These are phyloP conservation scores for Aspidoscelis tigris DNA, from an alignment of 2,113 vertebrate genomes.

Conservation along the genomic window DNA sequence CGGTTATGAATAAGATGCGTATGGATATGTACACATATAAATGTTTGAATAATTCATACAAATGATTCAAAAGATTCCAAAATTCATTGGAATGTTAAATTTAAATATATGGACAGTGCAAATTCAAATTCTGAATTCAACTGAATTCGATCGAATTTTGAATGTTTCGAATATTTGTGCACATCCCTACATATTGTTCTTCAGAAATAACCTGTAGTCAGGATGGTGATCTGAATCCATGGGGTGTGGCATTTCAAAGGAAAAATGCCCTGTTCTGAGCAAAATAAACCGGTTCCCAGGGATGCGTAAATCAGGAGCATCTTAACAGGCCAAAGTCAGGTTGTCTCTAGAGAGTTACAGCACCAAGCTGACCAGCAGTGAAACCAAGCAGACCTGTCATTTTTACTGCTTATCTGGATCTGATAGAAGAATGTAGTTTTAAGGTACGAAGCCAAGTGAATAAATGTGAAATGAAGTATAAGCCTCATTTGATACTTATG, in stretches of 20 bases:
- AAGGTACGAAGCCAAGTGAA: constrained; percentile 46
- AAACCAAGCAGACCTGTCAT: constrained; percentile 30
- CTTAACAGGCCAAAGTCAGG: constrained; percentile 12
- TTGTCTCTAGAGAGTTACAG: background rate
- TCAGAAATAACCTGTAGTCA: background rate
- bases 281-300: background rate
- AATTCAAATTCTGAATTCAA: too few species aligned
- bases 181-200: background rate
- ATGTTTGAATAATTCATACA: too few species aligned
- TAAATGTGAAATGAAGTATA: constrained; percentile 36
- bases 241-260: constrained; percentile 14
- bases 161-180: background rate
- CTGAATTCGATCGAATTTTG: too few species aligned
- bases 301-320: constrained; percentile 10
- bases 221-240: background rate
- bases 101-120: too few species aligned
- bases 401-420: constrained; percentile 40
- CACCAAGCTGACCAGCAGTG: background rate
- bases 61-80: too few species aligned
- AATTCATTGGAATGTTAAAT: too few species aligned
- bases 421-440: constrained; percentile 19
- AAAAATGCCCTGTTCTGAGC: constrained; percentile 44
- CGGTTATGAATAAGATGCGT: too few species aligned
- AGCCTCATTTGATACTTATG: constrained; percentile 39
- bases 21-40: too few species aligned